phyloP scores from a whole-genome alignment of 1,140 invertebrate genomes.

The Halesus radiatus region DNA sequence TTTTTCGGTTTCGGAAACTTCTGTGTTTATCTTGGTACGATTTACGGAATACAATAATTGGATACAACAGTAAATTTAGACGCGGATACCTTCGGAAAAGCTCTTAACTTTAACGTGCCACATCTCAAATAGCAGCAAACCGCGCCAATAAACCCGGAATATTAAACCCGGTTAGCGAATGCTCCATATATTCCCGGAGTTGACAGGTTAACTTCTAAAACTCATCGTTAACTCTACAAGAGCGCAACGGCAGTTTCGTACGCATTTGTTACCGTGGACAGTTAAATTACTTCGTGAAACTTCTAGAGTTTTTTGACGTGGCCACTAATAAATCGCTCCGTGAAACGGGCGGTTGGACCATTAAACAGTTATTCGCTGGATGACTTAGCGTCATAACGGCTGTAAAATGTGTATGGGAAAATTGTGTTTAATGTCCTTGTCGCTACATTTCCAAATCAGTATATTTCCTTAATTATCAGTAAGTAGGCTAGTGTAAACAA shows the following conservation, averaged over 20 bases:
- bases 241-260: neutral
- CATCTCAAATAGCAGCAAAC: neutral
- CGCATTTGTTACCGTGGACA: neutral
- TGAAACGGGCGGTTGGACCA: neutral
- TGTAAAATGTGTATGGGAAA: no score
- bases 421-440: no score
- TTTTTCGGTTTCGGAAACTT: no score
- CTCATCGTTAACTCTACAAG: neutral
- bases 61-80: no score
- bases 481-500: no score
- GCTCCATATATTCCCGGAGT: neutral
- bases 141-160: neutral
- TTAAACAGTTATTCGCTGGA: neutral
- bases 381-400: no score
- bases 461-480: no score
- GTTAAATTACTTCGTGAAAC: neutral
- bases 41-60: no score
- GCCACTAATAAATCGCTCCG: neutral
- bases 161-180: neutral
- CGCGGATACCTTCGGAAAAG: no score
- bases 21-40: no score
- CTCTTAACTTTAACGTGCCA: neutral
- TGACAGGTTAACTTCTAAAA: constrained; percentile 1
- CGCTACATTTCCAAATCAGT: no score
- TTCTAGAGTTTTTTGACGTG: no score